Percentiles rank a stretch among this genome's conserved stretches.
These are phyloP conservation scores for Kradibia gibbosae DNA, from an alignment of 1,140 invertebrate species.

Conservation along the genomic window DNA sequence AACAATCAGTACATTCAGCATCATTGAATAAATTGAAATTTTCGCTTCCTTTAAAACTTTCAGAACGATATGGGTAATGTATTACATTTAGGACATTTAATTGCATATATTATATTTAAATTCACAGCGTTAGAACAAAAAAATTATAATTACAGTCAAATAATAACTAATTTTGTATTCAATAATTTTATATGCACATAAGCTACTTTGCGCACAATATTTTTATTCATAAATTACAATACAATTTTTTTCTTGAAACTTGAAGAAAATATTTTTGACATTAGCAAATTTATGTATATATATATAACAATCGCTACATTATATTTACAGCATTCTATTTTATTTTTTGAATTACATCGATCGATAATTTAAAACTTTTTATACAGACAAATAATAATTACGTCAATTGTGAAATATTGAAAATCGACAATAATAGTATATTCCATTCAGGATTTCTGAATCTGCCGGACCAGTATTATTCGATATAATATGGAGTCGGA, in stretches of 20 bases:
- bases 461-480: too few species aligned
- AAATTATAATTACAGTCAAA: slow-evolving; percentile 17
- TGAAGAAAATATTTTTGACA: slow-evolving; percentile 60
- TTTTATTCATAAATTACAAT: slow-evolving; percentile 47
- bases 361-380: slow-evolving; percentile 40
- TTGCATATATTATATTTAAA: too few species aligned
- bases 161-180: slow-evolving; percentile 21
- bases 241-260: slow-evolving; percentile 54
- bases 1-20: slow-evolving; percentile 38
- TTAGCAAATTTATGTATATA: slow-evolving; percentile 65
- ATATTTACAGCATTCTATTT: slow-evolving; percentile 69
- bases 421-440: too few species aligned
- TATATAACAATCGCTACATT: slow-evolving; percentile 69
- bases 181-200: not conserved
- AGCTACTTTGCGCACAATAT: not conserved
- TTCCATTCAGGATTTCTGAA: too few species aligned
- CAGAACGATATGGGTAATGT: slow-evolving; percentile 10
- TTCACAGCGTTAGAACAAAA: too few species aligned
- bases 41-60: slow-evolving; percentile 35
- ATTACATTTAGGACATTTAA: not conserved
- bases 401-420: too few species aligned
- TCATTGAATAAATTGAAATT: slow-evolving; percentile 12
- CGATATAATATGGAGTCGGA: too few species aligned
- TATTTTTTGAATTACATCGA: slow-evolving; percentile 58
- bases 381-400: too few species aligned